A percentile compares a stretch with the other conserved stretches of the same genome.
Conservation (phyloP, 2,797 vertebrate genomes). For the Paguma larvata region DNA sequence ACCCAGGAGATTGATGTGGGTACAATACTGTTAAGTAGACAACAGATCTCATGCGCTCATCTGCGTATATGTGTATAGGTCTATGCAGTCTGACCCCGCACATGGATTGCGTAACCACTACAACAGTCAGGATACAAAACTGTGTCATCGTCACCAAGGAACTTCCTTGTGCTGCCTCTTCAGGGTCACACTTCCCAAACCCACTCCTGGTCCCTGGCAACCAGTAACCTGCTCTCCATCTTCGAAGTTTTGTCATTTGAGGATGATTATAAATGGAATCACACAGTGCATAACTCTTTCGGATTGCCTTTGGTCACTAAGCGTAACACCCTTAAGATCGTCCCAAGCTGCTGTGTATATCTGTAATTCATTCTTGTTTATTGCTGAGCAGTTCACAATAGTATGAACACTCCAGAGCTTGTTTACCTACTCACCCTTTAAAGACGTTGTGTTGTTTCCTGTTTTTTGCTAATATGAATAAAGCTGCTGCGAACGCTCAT, state of each 20-base stretch:
- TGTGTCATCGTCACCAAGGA: neutral
- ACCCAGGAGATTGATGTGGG: neutral
- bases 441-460: conserved; percentile 25
- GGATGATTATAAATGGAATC: neutral
- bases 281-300: neutral
- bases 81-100: neutral
- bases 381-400: neutral
- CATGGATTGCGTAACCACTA: neutral
- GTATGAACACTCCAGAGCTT: neutral
- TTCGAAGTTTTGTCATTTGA: neutral
- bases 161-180: neutral
- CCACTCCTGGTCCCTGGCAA: neutral
- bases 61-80: neutral
- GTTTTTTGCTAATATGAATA: conserved; percentile 15
- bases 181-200: neutral
- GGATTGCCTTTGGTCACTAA: neutral
- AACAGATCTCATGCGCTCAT: neutral
- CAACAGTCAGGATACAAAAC: neutral
- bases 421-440: neutral
- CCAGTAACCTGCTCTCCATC: neutral
- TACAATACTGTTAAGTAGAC: neutral
- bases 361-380: conserved; percentile 3
- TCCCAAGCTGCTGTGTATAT: neutral
- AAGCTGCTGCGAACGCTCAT: neutral
- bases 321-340: neutral